Evolutionary conservation across 2,888 invertebrate species (phyloP).

Genomic region (Lysandra coridon): DNA sequence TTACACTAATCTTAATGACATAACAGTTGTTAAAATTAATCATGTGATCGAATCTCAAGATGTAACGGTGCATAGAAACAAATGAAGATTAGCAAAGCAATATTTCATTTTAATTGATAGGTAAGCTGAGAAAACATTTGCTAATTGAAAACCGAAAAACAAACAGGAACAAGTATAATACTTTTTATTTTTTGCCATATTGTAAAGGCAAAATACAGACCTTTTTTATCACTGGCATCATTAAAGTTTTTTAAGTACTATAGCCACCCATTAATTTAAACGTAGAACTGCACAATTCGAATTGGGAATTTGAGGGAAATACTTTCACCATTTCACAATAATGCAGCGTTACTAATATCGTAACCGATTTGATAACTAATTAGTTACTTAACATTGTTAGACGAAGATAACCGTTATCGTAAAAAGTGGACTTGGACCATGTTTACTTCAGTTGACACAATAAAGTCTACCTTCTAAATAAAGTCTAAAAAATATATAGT

Average conservation of each 20-base stretch:
- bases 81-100: slow-evolving; percentile 7
- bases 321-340: slow-evolving; percentile 33
- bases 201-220: no score
- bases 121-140: neutral
- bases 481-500: neutral
- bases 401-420: neutral
- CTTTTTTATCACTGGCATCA: neutral
- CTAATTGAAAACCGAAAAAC: neutral
- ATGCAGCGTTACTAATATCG: slow-evolving; percentile 32
- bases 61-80: neutral
- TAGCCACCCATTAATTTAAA: neutral
- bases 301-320: neutral
- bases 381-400: slow-evolving; percentile 31
- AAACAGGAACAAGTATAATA: neutral
- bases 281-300: neutral
- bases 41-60: slow-evolving; percentile 16
- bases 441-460: slow-evolving; percentile 3
- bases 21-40: slow-evolving; percentile 11
- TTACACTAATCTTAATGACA: slow-evolving; percentile 17
- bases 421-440: neutral
- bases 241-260: neutral
- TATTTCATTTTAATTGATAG: slow-evolving; percentile 12
- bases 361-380: slow-evolving; percentile 32
- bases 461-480: neutral
- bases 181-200: no score